phyloP scores from a whole-genome alignment of 2,113 vertebrate genomes.

The Antidorcas marsupialis region DNA sequence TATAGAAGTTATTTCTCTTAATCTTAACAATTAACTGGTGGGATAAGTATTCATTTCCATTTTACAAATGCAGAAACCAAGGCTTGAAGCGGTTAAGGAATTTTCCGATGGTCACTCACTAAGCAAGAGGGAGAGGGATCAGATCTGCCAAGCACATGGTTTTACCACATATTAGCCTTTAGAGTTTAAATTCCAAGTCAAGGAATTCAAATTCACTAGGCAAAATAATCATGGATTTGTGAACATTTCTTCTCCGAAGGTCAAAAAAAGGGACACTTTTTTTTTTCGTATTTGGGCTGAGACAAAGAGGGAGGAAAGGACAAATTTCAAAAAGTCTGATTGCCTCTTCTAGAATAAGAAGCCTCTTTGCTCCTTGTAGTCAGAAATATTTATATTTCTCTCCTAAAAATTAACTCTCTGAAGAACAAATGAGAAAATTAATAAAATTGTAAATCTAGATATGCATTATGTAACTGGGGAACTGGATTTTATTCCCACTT shows the following conservation, averaged over 20 bases:
- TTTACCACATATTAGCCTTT: not conserved
- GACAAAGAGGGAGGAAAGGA: not conserved
- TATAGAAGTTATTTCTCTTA: not conserved
- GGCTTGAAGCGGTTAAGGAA: not conserved
- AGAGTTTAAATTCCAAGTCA: not conserved
- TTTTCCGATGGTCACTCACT: not conserved
- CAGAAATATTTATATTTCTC: not conserved
- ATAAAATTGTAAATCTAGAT: not conserved
- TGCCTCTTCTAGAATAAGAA: not conserved
- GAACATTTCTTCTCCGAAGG: not conserved
- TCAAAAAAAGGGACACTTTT: not conserved
- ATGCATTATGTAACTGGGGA: not conserved
- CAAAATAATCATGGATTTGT: conserved; percentile 7
- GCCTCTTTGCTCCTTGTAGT: not conserved
- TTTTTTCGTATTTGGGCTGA: not conserved
- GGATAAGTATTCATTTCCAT: not conserved
- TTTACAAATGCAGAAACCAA: conserved; percentile 21
- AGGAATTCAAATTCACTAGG: not conserved
- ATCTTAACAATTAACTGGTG: not conserved
- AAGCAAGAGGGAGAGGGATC: not conserved
- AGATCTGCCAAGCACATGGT: not conserved
- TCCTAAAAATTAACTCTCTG: not conserved
- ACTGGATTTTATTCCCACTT: not conserved
- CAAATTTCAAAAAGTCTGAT: not conserved
- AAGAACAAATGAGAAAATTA: not conserved